A percentile compares a stretch with the other conserved stretches of the same genome.
Conservation (phyloP, 2,113 vertebrate genomes). For the Cephalopholis sonnerati region DNA sequence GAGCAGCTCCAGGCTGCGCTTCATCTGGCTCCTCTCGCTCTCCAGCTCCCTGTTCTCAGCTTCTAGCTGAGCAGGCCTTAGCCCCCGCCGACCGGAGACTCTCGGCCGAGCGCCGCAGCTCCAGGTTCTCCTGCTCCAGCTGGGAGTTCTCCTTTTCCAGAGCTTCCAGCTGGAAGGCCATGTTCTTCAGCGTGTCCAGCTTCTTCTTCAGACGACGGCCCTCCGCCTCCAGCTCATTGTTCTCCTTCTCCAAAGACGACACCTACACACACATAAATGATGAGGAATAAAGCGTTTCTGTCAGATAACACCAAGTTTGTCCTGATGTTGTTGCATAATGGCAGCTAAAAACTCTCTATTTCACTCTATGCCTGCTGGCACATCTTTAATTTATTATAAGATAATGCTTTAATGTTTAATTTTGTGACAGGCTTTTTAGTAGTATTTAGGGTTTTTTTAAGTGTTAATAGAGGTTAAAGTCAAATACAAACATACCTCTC, state of each 20-base stretch:
- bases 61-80: conserved; percentile 92
- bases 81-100: conserved; percentile 89
- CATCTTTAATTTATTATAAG: not conserved
- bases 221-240: conserved; percentile 91
- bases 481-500: not conserved
- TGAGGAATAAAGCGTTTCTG: not conserved
- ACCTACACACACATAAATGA: conserved; percentile 63
- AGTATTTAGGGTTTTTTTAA: no score
- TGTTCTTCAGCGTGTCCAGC: conserved; percentile 91
- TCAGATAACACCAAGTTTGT: not conserved
- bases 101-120: conserved; percentile 91
- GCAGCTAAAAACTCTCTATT: not conserved
- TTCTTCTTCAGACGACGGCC: conserved; percentile 94
- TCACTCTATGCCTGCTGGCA: not conserved
- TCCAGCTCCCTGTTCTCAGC: conserved; percentile 95
- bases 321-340: not conserved
- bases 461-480: not conserved
- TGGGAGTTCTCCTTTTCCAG: conserved; percentile 95
- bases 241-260: conserved; percentile 93
- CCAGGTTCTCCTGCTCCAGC: conserved; percentile 95
- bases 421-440: no score
- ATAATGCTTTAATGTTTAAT: not conserved
- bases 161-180: conserved; percentile 92
- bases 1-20: conserved; percentile 93
- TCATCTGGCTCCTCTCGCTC: conserved; percentile 92